phyloP scores from a whole-genome alignment of 2,888 invertebrate genomes.

The Muscina levida region DNA sequence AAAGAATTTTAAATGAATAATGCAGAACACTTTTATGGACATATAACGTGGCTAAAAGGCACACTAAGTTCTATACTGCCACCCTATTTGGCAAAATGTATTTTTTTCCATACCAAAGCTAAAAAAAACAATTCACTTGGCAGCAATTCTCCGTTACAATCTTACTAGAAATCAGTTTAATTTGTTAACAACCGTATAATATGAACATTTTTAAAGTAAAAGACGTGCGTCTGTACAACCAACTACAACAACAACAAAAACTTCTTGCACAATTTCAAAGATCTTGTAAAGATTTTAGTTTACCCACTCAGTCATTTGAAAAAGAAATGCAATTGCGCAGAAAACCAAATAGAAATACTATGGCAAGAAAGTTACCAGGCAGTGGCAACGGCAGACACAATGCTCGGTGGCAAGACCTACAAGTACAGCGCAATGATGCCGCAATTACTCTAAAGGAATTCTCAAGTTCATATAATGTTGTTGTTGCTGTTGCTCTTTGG shows the following conservation, averaged over 20 bases:
- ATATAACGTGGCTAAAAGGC: no score
- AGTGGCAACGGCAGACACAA: slow-evolving; percentile 35
- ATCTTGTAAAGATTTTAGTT: no score
- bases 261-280: not conserved
- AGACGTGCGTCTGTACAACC: slow-evolving; percentile 51
- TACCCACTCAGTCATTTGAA: slow-evolving; percentile 24
- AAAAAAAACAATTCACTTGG: no score
- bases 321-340: slow-evolving; percentile 33
- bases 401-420: not conserved
- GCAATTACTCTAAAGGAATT: slow-evolving; percentile 46
- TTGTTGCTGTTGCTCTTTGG: not conserved
- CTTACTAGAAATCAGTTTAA: slow-evolving; percentile 48
- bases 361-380: slow-evolving; percentile 25
- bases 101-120: no score
- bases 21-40: no score
- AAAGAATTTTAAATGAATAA: no score
- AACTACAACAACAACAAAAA: slow-evolving; percentile 40
- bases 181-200: slow-evolving; percentile 64
- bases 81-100: no score
- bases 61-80: no score
- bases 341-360: slow-evolving; percentile 23
- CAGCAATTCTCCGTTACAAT: not conserved
- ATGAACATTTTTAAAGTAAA: slow-evolving; percentile 47
- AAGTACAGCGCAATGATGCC: not conserved
- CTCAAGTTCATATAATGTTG: slow-evolving; percentile 14